Base-by-base conservation (phyloP, 2,888 invertebrate species). In the Dynastes maya region DNA sequence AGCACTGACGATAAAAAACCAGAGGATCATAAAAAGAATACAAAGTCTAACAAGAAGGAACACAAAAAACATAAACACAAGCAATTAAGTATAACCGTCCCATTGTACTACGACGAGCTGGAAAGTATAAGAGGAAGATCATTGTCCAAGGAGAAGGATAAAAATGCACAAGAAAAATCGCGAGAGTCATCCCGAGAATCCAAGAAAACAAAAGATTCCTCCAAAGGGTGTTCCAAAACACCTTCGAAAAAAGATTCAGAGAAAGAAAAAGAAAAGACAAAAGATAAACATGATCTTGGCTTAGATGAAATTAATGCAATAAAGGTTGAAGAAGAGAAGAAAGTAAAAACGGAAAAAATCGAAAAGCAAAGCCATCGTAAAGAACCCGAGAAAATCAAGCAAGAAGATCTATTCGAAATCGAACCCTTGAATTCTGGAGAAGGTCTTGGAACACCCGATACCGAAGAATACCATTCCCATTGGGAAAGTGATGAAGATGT, bases 401-500 rank as follows among this genome's bases (percentile, higher is more conserved):
- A 78, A n/a, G 75, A 78, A 29, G 13, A 40, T 37, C 6, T 58
- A 32, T 49, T 72, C 13, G 65, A 76, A 53, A 76, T 65, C 5
- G 53, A 65, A 55, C 65, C 68, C 2, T 11, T 37, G 16, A 11
- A 74, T 29, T 40, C 65, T 22, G 78, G 78, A 32, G 61, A 58
- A 13, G 45, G 40, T 13, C 58, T 70, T 3, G 78, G 64, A 32
- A 85, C 84, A 40, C 86, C 86, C 5, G 83, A 86, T 77, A 85
- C 85, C 2, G 84, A 85, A 1, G 86, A 86, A 70, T 86, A 85
- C 75, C 83, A 82, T 53, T 84, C 85, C 29, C 83, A 85, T 78
- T 86, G 86, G 86, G 85, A 85, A 80, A 85, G 85, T 64, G 86
- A 85, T 29, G 83, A 83, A 16, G 85, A 85, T 64, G 58, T 81